These are phyloP conservation scores for Gasterosteus aculeatus DNA, from an alignment of 2,113 vertebrate species.

Conservation along the genomic window DNA sequence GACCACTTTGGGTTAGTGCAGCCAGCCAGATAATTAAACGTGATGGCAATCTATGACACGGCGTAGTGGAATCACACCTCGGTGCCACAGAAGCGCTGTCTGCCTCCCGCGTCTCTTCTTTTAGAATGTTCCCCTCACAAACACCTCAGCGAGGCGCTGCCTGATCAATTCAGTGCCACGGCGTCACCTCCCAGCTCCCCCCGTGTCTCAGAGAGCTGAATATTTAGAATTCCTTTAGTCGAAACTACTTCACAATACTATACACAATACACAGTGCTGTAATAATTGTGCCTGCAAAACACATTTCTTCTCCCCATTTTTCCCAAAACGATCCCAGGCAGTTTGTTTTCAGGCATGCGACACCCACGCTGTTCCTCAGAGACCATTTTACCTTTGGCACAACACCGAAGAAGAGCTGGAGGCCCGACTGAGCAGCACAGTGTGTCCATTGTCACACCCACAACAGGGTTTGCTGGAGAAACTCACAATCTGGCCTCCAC, in stretches of 20 bases:
- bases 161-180: constrained; percentile 19
- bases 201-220: constrained; percentile 14
- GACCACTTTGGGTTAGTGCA: constrained; percentile 72
- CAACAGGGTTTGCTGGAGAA: constrained; percentile 3
- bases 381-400: constrained; percentile 6
- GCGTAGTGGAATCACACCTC: constrained; percentile 47
- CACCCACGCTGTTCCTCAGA: constrained; percentile 3
- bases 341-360: background rate
- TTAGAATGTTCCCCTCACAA: constrained; percentile 2
- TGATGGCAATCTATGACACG: constrained; percentile 73
- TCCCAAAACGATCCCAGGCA: constrained; percentile 24
- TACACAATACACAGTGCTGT: background rate
- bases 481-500: background rate
- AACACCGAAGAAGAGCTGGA: constrained; percentile 15
- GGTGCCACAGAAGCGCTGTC: no score
- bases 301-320: background rate
- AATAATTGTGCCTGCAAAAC: constrained; percentile 6
- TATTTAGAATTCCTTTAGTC: constrained; percentile 24
- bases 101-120: background rate
- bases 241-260: constrained; percentile 26
- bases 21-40: constrained; percentile 75
- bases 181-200: constrained; percentile 15
- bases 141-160: background rate
- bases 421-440: background rate
- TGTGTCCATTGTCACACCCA: constrained; percentile 2